These are phyloP conservation scores for Oriolus oriolus DNA, from an alignment of 2,113 vertebrate genomes.

Conservation along the genomic window DNA sequence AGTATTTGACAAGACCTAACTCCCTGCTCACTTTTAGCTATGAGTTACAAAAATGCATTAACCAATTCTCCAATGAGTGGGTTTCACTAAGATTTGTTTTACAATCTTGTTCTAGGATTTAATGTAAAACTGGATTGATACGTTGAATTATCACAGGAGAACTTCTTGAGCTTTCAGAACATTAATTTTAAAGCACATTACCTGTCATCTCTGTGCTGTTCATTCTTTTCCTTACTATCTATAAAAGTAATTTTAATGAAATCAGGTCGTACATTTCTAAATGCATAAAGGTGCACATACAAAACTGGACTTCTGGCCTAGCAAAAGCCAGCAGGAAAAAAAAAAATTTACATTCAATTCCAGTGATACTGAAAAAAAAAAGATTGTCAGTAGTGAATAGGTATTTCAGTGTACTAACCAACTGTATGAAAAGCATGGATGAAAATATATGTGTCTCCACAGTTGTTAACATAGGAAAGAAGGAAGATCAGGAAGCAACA, in stretches of 20 bases:
- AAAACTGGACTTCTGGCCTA: not conserved
- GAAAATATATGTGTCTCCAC: not conserved
- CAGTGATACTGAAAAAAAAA: not conserved
- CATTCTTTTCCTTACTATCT: not conserved
- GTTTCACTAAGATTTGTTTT: constrained; percentile 33
- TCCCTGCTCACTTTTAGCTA: not conserved
- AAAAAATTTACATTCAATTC: not conserved
- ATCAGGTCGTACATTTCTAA: not conserved
- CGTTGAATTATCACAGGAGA: not conserved
- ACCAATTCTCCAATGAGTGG: constrained; percentile 16
- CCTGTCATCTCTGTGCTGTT: not conserved
- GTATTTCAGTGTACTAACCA: not conserved
- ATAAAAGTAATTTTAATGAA: not conserved
- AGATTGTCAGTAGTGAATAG: not conserved
- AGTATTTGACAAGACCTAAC: not conserved
- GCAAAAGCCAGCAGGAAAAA: not conserved
- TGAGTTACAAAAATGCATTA: constrained; percentile 18
- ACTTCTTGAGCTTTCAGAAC: constrained; percentile 6
- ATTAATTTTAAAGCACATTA: constrained; percentile 34
- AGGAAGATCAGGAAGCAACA: not conserved
- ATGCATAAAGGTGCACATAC: not conserved
- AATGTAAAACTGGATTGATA: constrained; percentile 18
- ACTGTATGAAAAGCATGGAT: not conserved
- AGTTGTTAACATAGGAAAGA: not conserved
- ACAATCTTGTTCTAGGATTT: not conserved